Evolutionary conservation across 2,113 vertebrate genomes (phyloP).

Genomic region (Charina bottae): DNA sequence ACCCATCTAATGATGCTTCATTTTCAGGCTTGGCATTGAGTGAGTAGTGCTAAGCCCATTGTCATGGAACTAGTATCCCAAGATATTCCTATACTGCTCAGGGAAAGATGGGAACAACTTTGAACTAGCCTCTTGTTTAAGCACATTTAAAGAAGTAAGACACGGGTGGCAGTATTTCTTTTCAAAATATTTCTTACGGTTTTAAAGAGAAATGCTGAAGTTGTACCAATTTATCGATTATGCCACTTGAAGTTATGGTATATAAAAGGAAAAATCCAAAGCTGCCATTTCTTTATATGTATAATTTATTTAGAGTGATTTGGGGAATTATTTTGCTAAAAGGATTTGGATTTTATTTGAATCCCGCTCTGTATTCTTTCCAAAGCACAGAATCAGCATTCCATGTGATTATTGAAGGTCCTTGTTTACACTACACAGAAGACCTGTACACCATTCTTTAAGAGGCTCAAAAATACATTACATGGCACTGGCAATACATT

Average conservation of each 20-base stretch:
- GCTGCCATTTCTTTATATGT: slow-evolving; percentile 1
- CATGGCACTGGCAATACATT: slow-evolving; percentile 34
- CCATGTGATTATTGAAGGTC: slow-evolving; percentile 43
- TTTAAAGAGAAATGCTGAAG: not conserved
- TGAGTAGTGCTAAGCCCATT: not conserved
- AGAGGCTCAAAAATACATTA: slow-evolving; percentile 59
- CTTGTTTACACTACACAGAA: slow-evolving; percentile 53
- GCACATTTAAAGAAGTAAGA: not conserved
- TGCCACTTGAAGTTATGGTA: not conserved
- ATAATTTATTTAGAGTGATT: slow-evolving; percentile 15
- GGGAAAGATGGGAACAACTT: not conserved
- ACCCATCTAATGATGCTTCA: not conserved
- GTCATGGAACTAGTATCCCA: not conserved
- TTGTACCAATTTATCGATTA: slow-evolving; percentile 2
- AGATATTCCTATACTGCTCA: not conserved
- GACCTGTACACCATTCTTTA: slow-evolving; percentile 44
- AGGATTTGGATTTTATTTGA: slow-evolving; percentile 54
- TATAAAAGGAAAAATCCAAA: not conserved
- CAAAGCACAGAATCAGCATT: slow-evolving; percentile 54
- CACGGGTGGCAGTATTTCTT: not conserved
- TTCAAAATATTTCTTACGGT: not conserved
- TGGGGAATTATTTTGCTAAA: slow-evolving; percentile 35
- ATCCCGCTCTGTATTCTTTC: slow-evolving; percentile 55
- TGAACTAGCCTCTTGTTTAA: not conserved
- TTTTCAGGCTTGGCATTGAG: not conserved